phyloP scores from a whole-genome alignment of 2,888 invertebrate species.

The Tachystola acroxantha region DNA sequence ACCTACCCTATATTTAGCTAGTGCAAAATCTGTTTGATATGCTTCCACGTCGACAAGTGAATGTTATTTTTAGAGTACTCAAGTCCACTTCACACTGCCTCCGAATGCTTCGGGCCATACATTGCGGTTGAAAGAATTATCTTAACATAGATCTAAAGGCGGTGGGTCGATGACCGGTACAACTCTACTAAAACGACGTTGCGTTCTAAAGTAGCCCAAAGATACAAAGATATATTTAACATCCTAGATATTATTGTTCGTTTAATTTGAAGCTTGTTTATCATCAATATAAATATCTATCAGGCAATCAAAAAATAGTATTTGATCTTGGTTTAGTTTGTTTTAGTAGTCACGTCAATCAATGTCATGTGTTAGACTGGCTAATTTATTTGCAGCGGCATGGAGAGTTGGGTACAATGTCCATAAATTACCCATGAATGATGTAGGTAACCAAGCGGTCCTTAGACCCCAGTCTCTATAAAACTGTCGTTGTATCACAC shows the following conservation, averaged over 20 bases:
- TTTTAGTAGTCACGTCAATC: background rate
- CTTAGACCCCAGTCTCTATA: too few species aligned
- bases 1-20: conserved; percentile 1
- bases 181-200: conserved; percentile 37
- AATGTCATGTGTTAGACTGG: background rate
- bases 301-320: background rate
- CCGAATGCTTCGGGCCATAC: conserved; percentile 52
- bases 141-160: conserved; percentile 63
- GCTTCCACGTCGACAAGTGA: conserved; percentile 11
- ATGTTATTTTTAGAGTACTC: conserved; percentile 12
- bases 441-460: too few species aligned
- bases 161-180: conserved; percentile 53
- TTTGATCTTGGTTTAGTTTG: background rate
- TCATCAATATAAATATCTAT: conserved; percentile 1
- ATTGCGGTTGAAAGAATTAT: conserved; percentile 70
- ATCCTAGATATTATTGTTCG: conserved; percentile 1
- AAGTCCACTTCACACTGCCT: conserved; percentile 28
- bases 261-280: conserved; percentile 11
- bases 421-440: too few species aligned
- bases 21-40: conserved; percentile 12
- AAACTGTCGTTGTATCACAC: too few species aligned
- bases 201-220: conserved; percentile 28
- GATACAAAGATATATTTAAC: conserved; percentile 5
- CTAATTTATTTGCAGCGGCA: background rate
- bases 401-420: too few species aligned